A percentile compares a stretch with the other conserved stretches of the same genome.
These are phyloP conservation scores for Leucoma salicis DNA, from an alignment of 2,888 invertebrate genomes.

Conservation along the genomic window DNA sequence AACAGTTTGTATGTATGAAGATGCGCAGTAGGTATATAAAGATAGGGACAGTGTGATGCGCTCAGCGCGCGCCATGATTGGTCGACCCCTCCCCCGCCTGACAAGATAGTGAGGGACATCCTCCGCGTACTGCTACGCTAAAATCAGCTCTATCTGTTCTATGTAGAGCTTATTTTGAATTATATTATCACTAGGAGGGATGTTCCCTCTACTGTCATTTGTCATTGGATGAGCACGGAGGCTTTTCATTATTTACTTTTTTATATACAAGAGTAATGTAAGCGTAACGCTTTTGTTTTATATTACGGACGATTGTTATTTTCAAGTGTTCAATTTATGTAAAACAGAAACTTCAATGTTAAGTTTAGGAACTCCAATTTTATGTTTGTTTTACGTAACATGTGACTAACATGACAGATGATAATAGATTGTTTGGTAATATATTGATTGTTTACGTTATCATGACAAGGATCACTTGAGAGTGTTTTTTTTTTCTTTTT, in stretches of 20 bases:
- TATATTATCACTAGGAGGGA: conserved; percentile 56
- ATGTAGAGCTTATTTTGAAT: conserved; percentile 41
- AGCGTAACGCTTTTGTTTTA: conserved; percentile 23
- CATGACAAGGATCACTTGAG: no score
- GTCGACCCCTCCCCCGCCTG: conserved; percentile 75
- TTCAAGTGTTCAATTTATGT: no score
- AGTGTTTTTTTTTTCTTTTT: no score
- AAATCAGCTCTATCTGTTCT: conserved; percentile 29
- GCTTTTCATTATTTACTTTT: conserved; percentile 73
- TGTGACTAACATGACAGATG: no score
- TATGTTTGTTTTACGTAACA: no score
- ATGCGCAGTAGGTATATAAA: conserved; percentile 68
- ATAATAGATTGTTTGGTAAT: no score
- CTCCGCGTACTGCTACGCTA: conserved; percentile 46
- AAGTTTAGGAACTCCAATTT: no score
- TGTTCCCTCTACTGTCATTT: conserved; percentile 74
- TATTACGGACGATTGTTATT: no score
- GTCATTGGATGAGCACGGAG: conserved; percentile 77
- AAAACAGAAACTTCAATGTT: no score
- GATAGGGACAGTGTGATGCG: conserved; percentile 75
- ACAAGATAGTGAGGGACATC: conserved; percentile 80
- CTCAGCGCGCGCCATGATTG: conserved; percentile 61
- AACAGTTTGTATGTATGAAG: conserved; percentile 24
- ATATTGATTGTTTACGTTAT: no score
- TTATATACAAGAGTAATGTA: conserved; percentile 44